Evolutionary conservation across 2,797 vertebrate species (phyloP), one percentile per base, ranked within the genome.

Genomic region (Trematomus bernacchii): DNA sequence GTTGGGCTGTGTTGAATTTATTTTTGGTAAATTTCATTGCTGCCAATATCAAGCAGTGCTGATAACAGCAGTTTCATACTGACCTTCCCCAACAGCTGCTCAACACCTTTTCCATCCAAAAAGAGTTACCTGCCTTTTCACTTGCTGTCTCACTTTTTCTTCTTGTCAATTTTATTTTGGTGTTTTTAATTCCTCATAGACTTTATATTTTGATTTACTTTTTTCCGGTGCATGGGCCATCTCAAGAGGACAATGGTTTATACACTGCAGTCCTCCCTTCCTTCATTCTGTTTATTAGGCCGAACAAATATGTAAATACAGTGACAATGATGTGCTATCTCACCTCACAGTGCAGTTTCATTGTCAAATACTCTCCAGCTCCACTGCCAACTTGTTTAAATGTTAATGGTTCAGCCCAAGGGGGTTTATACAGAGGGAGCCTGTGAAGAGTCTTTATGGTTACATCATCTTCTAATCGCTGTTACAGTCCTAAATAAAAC

Each of bases 81-180:
- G 93, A 94, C 92, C 93, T 94, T 94, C 89, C 79, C 80, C 89
- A 87, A 89, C 92, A 92, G 91, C 92, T 93, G 93, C 87, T 91
- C 77, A 77, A 73, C 85, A 83, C 77, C 82, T 40, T 64, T 43
- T 65, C 68, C 65, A 63, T 85, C 87, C 83, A 87, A 65, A 65
- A 79, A 16, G 66, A 85, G 65, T 46, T 84, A 84, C 71, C 82
- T 84, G 64, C 54, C 30, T 63, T n/a, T 72, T 30, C 64, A 50
- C 62, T 55, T 46, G 58, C 57, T 75, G 19, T 19, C 64, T 64
- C 68, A 76, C 68, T 70, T 76, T 37, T 66, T 73, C 73, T 85
- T 77, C 64, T 80, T 71, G 33, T 69, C 27, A 54, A 58, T 89
- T 86, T 84, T 66, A 71, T 57, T 73, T 69, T 77, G 33, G 18